These are phyloP conservation scores for Heliconius aoede DNA, from an alignment of 2,888 invertebrate species.

Conservation along the genomic window DNA sequence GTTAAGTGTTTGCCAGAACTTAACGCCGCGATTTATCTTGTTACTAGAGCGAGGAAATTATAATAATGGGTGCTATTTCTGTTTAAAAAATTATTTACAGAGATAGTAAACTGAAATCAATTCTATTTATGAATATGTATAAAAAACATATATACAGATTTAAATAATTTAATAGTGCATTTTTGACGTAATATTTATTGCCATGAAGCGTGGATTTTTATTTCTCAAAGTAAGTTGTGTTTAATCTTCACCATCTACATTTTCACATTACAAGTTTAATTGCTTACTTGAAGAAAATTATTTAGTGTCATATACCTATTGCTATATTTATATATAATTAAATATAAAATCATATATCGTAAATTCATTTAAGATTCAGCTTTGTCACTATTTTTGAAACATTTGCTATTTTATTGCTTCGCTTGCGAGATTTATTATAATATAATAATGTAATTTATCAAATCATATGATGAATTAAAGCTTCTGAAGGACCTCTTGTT, in stretches of 20 bases:
- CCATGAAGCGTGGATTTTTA: slow-evolving; percentile 13
- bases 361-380: slow-evolving; percentile 9
- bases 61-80: no score
- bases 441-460: no score
- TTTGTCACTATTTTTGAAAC: slow-evolving; percentile 11
- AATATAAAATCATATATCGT: neutral
- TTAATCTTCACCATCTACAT: slow-evolving; percentile 22
- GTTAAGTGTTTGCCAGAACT: no score
- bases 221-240: slow-evolving; percentile 22
- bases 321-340: neutral
- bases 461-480: neutral
- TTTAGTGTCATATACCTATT: slow-evolving; percentile 5
- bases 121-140: neutral
- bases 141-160: neutral
- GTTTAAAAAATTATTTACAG: neutral
- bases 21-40: no score
- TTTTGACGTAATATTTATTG: neutral
- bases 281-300: slow-evolving; percentile 9
- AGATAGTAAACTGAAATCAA: neutral
- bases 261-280: slow-evolving; percentile 10
- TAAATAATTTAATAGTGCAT: slow-evolving; percentile 7
- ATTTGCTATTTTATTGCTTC: slow-evolving; percentile 16
- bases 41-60: no score
- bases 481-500: neutral
- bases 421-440: no score